These are phyloP conservation scores for Drosophila virilis DNA, from an alignment of 1,140 invertebrate genomes.

Conservation along the genomic window DNA sequence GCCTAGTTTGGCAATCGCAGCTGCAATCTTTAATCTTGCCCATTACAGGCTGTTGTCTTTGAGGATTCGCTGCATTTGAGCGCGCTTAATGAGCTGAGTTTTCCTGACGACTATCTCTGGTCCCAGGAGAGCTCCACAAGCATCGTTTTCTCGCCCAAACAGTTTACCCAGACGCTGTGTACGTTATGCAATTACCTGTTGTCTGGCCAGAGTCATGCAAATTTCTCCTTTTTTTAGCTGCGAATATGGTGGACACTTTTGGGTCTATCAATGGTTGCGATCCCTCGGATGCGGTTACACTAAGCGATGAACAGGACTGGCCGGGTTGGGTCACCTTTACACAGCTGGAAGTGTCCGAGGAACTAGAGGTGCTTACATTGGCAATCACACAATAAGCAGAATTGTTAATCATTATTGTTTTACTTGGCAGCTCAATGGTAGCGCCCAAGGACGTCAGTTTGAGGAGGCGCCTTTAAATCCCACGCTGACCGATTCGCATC, in stretches of 20 bases:
- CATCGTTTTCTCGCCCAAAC: slow-evolving; percentile 79
- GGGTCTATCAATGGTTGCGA: slow-evolving; percentile 80
- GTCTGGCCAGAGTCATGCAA: not conserved
- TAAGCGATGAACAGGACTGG: slow-evolving; percentile 78
- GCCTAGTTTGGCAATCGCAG: not conserved
- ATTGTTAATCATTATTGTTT: not conserved
- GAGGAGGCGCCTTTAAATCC: slow-evolving; percentile 84
- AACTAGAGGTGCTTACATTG: slow-evolving; percentile 71
- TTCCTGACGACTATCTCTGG: slow-evolving; percentile 84
- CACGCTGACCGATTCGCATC: slow-evolving; percentile 73
- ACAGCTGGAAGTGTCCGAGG: slow-evolving; percentile 83
- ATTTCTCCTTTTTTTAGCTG: slow-evolving; percentile 32
- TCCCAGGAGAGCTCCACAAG: slow-evolving; percentile 63
- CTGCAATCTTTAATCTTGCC: not conserved
- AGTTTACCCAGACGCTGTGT: slow-evolving; percentile 74
- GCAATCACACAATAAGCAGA: not conserved
- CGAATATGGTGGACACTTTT: slow-evolving; percentile 61
- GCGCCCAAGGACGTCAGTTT: slow-evolving; percentile 81
- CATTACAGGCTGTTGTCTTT: slow-evolving; percentile 74
- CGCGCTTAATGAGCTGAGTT: slow-evolving; percentile 84
- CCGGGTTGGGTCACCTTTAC: slow-evolving; percentile 82
- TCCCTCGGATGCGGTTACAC: slow-evolving; percentile 73
- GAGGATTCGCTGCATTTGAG: slow-evolving; percentile 66
- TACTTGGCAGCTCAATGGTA: slow-evolving; percentile 82
- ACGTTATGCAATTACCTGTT: not conserved